Base-by-base conservation (phyloP, 2,113 vertebrate species). In the Eudyptes chrysolophus region DNA sequence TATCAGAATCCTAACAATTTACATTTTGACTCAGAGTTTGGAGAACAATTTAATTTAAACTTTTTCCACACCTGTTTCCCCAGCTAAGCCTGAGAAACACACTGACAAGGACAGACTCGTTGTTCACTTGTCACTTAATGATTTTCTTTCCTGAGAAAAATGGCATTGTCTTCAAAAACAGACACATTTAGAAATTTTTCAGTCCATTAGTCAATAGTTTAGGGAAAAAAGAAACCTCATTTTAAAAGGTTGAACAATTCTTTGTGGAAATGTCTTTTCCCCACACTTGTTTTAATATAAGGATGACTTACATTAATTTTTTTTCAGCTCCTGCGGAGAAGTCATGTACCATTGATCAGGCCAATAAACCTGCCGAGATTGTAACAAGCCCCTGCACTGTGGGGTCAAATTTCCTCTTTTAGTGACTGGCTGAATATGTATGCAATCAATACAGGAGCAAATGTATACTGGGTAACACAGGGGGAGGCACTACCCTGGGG, bases 81-180 rank as follows among this genome's bases (percentile, higher is more conserved):
- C 87, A 96, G 62, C 54, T 85, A 82, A 94, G 62, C 48, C 64
- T 57, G 8, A 92, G 70, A 38, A 95, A 85, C 66, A 36, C 46
- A 32, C 36, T 70, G 92, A 76, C 92, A 83, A 83, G 88, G 90
- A 92, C 40, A 90, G 75, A 48, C 30, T 84, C 0, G 0, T 62
- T 69, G 32, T 70, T 95, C 62, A 19, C 78, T 92, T 89, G 89
- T 90, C 91, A 87, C n/a, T 87, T 96, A 94, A 93, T 66, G n/a
- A 78, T 86, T 97, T 94, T 93, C 75, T 80, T 77, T 75, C 49
- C 58, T 77, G 46, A 94, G 90, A 97, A 95, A 92, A 93, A 94
- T 58, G 49, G 18, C 46, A 42, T 86, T 86, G 75, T 55, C 88
- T 96, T 94, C 62, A 88, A 83, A 92, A 88, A 2, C n/a, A 84